Evolutionary conservation across 2,113 vertebrate genomes (phyloP).

Genomic region (Alosa alosa): DNA sequence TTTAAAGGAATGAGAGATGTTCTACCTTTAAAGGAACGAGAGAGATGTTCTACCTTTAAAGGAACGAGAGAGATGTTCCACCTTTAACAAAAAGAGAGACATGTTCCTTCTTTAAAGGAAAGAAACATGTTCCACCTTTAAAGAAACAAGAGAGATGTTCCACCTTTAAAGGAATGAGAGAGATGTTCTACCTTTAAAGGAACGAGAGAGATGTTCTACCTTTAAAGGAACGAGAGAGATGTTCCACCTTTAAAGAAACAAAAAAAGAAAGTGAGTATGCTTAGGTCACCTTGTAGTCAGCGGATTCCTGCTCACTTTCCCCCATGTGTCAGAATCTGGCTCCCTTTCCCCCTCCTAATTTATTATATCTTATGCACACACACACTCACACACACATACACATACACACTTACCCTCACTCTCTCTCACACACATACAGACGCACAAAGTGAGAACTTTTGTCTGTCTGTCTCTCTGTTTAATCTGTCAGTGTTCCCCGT

Average conservation of each 20-base stretch:
- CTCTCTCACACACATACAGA: not conserved
- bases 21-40: too few species aligned
- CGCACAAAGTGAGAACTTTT: not conserved
- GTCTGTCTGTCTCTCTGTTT: slow-evolving; percentile 48
- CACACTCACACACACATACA: slow-evolving; percentile 44
- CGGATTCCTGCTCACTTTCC: slow-evolving; percentile 45
- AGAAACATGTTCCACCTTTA: too few species aligned
- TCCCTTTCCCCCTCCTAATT: slow-evolving; percentile 43
- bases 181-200: too few species aligned
- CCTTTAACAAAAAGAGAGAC: too few species aligned
- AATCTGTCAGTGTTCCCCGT: slow-evolving; percentile 57
- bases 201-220: too few species aligned
- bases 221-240: not conserved
- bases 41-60: too few species aligned
- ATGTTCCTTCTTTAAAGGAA: too few species aligned
- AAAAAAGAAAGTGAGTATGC: not conserved
- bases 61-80: too few species aligned
- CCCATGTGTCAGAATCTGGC: slow-evolving; percentile 47
- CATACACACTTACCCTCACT: not conserved
- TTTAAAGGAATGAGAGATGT: too few species aligned
- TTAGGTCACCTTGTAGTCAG: slow-evolving; percentile 48
- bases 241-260: not conserved
- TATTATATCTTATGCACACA: slow-evolving; percentile 48
- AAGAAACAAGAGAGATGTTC: too few species aligned
- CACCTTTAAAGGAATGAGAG: too few species aligned